Evolutionary conservation across 1,140 invertebrate genomes (phyloP), one percentile per base, ranked within the genome.

Genomic region (Galleria mellonella): DNA sequence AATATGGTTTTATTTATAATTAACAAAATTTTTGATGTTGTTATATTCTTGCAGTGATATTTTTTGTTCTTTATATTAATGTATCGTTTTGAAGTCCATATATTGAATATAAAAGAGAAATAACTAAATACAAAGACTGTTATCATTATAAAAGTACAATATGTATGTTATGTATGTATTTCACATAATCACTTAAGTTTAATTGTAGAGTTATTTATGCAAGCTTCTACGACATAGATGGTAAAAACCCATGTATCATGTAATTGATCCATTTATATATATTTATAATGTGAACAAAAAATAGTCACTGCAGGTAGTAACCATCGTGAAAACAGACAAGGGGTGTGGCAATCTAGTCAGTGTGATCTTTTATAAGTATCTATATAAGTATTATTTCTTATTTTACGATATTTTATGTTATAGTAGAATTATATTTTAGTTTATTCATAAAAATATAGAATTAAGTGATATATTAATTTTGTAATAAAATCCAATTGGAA

Each of bases 331-430:
- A 68, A 63, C 76, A 72, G 79, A 81, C 74, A 72, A 75, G 58
- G 76, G 79, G 79, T 82, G 79, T 82, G 79, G 68, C 67, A 79
- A 63, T 82, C 81, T 84, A 84, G 81, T 84, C 81, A 84, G 81
- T 78, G 77, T 84, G 81, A 72, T 77, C 65, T 74, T 73, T 71
- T 71, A 50, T 67, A 74, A 72, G 57, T 70, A 66, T n/a, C n/a
- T n/a, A n/a, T 67, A 33, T 56, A 54, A 57, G 47, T 55, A 52
- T 50, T 37, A 31, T 51, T 44, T 45, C 45, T 55, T 62, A 46
- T 51, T 40, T 52, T 46, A 46, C 49, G 47, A 48, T 51, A 51
- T 37, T 41, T 35, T 37, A 37, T 17, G 14, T 23, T 17, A 17
- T 37, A 37, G 35, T 37, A 37, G 13, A 9, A 17, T 37, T n/a